Conservation (phyloP, 2,888 invertebrate genomes). For the Trissolcus japonicus region DNA sequence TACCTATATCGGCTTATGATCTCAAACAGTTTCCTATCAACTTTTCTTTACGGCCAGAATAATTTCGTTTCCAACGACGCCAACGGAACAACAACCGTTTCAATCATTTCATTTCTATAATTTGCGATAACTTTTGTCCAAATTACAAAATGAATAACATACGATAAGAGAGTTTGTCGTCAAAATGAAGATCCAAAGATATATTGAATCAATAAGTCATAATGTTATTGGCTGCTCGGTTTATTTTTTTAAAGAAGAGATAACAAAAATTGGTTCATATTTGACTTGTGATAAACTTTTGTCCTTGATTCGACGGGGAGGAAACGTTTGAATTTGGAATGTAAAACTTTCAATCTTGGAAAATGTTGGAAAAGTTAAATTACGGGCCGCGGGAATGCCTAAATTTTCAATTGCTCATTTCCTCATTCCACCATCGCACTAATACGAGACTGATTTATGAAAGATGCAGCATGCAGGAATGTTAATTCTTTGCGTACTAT, state of each 20-base stretch:
- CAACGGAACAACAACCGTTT: too few species aligned
- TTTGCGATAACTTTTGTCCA: too few species aligned
- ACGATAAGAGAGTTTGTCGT: background rate
- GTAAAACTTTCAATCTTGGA: too few species aligned
- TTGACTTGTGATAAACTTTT: slow-evolving; percentile 15
- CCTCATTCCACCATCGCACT: slow-evolving; percentile 17
- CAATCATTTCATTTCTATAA: too few species aligned
- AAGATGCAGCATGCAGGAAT: slow-evolving; percentile 36
- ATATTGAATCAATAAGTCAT: too few species aligned
- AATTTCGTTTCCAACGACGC: background rate
- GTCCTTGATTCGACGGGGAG: background rate
- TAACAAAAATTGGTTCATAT: slow-evolving; percentile 26
- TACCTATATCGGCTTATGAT: slow-evolving; percentile 29
- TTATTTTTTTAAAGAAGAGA: slow-evolving; percentile 1
- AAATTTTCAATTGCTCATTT: slow-evolving; percentile 33
- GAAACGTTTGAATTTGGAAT: too few species aligned
- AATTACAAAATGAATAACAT: too few species aligned
- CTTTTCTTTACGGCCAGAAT: background rate
- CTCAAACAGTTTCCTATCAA: background rate
- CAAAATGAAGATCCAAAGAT: too few species aligned
- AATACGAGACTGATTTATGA: slow-evolving; percentile 26
- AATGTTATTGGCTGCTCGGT: too few species aligned
- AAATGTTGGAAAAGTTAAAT: slow-evolving; percentile 31
- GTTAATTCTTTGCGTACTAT: slow-evolving; percentile 2
- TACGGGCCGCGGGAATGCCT: slow-evolving; percentile 22